phyloP scores from a whole-genome alignment of 2,113 vertebrate genomes.

The Etheostoma cragini region DNA sequence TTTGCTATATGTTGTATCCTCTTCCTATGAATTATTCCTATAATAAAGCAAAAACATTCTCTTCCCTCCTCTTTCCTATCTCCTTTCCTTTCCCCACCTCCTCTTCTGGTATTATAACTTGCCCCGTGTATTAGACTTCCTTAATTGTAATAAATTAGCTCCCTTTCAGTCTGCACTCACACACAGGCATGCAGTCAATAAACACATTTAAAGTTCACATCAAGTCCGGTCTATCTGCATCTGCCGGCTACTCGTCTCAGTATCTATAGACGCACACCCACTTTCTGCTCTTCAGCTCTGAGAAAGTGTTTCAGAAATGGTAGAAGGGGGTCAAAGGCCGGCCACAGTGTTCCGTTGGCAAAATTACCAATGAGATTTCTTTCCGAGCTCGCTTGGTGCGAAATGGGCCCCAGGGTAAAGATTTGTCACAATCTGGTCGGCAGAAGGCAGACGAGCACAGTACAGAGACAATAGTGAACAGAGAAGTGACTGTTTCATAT shows the following conservation, averaged over 20 bases:
- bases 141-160: slow-evolving; percentile 49
- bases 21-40: not conserved
- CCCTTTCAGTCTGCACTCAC: slow-evolving; percentile 23
- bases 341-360: slow-evolving; percentile 52
- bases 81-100: not conserved
- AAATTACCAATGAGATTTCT: slow-evolving; percentile 65
- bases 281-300: slow-evolving; percentile 39
- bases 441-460: slow-evolving; percentile 16
- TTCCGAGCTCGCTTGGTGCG: slow-evolving; percentile 12
- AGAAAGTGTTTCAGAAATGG: slow-evolving; percentile 40
- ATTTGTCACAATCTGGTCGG: slow-evolving; percentile 53
- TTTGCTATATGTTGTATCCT: not conserved
- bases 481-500: slow-evolving; percentile 13
- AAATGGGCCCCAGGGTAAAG: slow-evolving; percentile 32
- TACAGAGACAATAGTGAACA: not conserved
- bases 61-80: not conserved
- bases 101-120: slow-evolving; percentile 16
- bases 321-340: slow-evolving; percentile 61
- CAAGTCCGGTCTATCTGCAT: slow-evolving; percentile 10
- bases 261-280: slow-evolving; percentile 27
- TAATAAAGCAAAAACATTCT: not conserved
- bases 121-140: slow-evolving; percentile 7
- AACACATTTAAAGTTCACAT: slow-evolving; percentile 62
- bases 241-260: slow-evolving; percentile 17
- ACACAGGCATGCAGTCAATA: slow-evolving; percentile 8